phyloP scores from a whole-genome alignment of 2,797 vertebrate species.

The Helicolenus hilgendorfi region DNA sequence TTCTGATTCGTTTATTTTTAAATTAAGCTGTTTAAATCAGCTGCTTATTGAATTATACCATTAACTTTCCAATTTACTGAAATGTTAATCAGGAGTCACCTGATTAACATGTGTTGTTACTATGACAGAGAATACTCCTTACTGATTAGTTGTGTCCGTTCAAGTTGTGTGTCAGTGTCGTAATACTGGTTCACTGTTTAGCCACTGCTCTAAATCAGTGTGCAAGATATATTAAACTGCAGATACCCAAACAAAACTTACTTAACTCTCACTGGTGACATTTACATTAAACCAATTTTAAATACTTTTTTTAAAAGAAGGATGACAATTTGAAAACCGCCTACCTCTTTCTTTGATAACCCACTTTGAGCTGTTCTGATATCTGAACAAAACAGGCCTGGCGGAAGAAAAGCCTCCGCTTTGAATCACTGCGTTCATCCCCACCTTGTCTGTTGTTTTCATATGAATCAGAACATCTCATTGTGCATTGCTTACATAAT shows the following conservation, averaged over 20 bases:
- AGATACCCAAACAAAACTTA: neutral
- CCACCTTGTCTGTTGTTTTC: neutral
- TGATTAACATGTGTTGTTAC: neutral
- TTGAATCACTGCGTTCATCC: neutral
- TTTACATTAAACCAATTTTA: neutral
- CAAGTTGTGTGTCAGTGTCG: neutral
- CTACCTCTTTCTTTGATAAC: neutral
- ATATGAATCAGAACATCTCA: neutral
- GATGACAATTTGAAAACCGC: neutral
- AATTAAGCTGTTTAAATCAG: neutral
- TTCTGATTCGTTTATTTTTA: neutral
- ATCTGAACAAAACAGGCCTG: neutral
- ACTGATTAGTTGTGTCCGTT: neutral
- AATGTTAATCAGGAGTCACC: neutral
- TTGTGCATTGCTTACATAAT: neutral
- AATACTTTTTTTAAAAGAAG: neutral
- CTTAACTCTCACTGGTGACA: neutral
- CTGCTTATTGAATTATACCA: neutral
- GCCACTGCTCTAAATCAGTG: neutral
- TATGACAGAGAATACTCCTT: rapidly evolving
- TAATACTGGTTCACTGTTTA: neutral
- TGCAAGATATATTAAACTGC: neutral
- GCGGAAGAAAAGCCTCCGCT: neutral
- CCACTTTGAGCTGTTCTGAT: neutral
- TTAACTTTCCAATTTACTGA: neutral